Evolutionary conservation across 92 coral and sea anemone genomes (phyloP), one percentile per base, ranked within the genome.

Genomic region (Parazoanthus atlanticus): DNA sequence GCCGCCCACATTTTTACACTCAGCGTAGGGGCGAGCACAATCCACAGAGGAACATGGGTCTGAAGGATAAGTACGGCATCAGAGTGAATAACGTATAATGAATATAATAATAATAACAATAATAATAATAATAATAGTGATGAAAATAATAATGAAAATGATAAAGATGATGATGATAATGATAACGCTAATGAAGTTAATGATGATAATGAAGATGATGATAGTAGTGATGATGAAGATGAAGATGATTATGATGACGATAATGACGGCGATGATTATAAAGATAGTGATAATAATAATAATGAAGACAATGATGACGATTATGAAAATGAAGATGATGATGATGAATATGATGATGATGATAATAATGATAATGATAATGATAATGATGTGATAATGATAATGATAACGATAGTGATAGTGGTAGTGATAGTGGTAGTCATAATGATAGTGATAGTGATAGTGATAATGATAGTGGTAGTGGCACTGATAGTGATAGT

Each of bases 21-120:
- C 71, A 11, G 70, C 70, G 73, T 81, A 81, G 16, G 85, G 85
- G 6, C 85, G 85, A 9, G 23, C 5, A 36, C 85, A 81, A 32
- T 30, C 12, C 12, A 81, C 52, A 13, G 0, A 9, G 19, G 85
- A 61, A 33, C 85, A 81, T 56, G 85, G 85, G 21, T 81, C 85
- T 81, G 58, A 32, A 15, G 79, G 46, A 17, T 74, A 33, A 74
- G 3, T 7, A 73, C 17, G 17, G 17, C 33, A 38, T 29, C 26
- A 21, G 33, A 12, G 25, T 26, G 31, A 21, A 0, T 31, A 21
- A 30, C 38, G 77, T 0, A 5, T 19, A 73, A 6, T 13, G 41
- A 9, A 29, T n/a, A 3, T 34, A 3, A 34, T 34, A 34, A 3
- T 34, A 3, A 3, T 34, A 34, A 3, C 3, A 3, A 12, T 31